Base-by-base conservation (phyloP, 2,888 invertebrate species). In the Agrotis segetum region DNA sequence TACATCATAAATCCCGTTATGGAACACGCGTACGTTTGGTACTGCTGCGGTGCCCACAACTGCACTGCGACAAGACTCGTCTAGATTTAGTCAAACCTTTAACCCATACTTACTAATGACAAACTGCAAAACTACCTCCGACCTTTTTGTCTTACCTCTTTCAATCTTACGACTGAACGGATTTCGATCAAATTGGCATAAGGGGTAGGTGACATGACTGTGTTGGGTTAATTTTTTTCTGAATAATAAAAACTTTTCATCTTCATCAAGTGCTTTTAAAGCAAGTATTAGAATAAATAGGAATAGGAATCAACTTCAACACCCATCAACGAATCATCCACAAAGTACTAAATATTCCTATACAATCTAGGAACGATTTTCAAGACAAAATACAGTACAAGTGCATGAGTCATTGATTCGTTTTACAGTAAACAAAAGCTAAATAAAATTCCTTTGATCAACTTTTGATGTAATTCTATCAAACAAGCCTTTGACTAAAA, bases 31-130 rank as follows among this genome's bases (percentile, higher is more conserved):
- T 76, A n/a, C n/a, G n/a, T n/a, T n/a, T n/a, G n/a, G n/a, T n/a
- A 16, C 67, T 62, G 44, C 44, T 59, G 62, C 59, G 62, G 49
- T 44, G 66, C 46, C 46, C 44, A 62, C 59, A 60, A 46, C 77
- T 77, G 77, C 77, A 77, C 49, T 63, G 77, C 72, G 72, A 46
- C 72, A 75, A n/a, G n/a, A 14, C 24, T 44, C 50, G 55, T 65
- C 34, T 61, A 55, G 59, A 40, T 40, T 17, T 55, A 34, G n/a
- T 24, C 16, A 40, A 21, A 47, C 19, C 3, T n/a, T 55, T 44
- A n/a, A 61, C 19, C n/a, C 2, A 7, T 34, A 34, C 34, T 0
- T 34, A 34, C 6, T 34, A 7, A 34, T 29, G 24, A 24, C 34
- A 34, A 34, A 34, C 7, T 34, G 7, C 34, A 6, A 7, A 34